Base-by-base conservation (phyloP, 1,140 invertebrate species). In the Campoletis sonorensis region DNA sequence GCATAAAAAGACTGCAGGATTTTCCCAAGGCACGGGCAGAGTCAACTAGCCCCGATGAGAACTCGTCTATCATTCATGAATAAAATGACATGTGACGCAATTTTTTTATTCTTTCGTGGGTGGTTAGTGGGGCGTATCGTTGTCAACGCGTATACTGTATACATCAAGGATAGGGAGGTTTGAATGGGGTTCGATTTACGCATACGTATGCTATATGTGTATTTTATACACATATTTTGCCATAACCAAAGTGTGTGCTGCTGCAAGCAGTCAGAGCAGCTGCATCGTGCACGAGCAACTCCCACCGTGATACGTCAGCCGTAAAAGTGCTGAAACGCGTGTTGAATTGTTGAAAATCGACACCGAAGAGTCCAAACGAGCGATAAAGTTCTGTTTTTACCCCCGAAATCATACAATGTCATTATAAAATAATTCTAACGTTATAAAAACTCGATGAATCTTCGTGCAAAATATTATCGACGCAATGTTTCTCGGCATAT, bases 41-140 rank as follows among this genome's bases (percentile, higher is more conserved):
- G 51, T 45, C 64, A 72, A 79, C 30, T 58, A 83, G 68, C 40
- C 49, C 68, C 87, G 86, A 86, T 88, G 89, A 85, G 88, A 89
- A 89, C 83, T 82, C 84, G 71, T 85, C 78, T n/a, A 37, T 75
- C 79, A 51, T 81, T 40, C 84, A 87, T 91, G 87, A 90, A 91
- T 90, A 89, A 89, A 87, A 71, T 82, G 84, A 87, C 88, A 90
- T 86, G 88, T 89, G 90, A 82, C 82, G 85, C 80, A 86, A 89
- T 89, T 87, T 87, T 86, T 78, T 78, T 67, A 10, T 45, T 84
- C 83, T 45, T 45, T 84, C 83, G 86, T 90, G 88, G 88, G 89
- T 91, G 91, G 89, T 91, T 90, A 90, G 90, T 89, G 89, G 86
- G 88, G 85, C 88, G 87, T 90, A 86, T 84, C 86, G 84, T 82